Evolutionary conservation across 2,113 vertebrate species (phyloP), one percentile per base, ranked within the genome.

Genomic region (Malurus cyaneus): DNA sequence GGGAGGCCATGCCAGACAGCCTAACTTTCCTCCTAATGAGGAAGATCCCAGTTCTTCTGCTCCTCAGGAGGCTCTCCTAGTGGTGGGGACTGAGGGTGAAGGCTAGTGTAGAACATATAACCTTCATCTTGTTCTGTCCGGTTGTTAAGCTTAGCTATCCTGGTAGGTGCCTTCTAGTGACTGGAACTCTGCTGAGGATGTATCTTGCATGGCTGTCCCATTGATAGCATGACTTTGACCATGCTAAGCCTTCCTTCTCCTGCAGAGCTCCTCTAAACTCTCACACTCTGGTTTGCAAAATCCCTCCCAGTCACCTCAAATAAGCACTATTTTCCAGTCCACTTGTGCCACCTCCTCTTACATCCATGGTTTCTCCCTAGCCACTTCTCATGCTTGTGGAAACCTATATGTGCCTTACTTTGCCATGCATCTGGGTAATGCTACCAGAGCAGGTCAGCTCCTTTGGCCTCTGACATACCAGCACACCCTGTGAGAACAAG

Each of bases 191-290:
- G 36, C n/a, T 34, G 47, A 90, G 18, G 26, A n/a, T 23, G 4
- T 31, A 11, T 28, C 32, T 84, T 70, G 34, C 0, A 0, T 29
- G 20, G n/a, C 36, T 57, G n/a, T n/a, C 31, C 29, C 52, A 16
- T 41, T 24, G 72, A 23, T 14, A 49, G 50, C 24, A 69, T 65
- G 32, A 60, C 36, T 84, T 29, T 47, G 12, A 46, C 64, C 14
- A 2, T 8, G 12, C 46, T 47, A 46, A 85, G 42, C 42, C 42
- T 66, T 78, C 59, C n/a, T 70, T 31, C n/a, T 73, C 32, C 36
- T 29, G 31, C 53, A 67, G 52, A 54, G 20, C 19, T 73, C 25
- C 41, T 72, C 81, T 42, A 46, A 26, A 4, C 6, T 76, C 28
- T 46, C 31, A 46, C 25, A 25, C 4, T 56, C 46, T 36, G 19